Percentiles rank a stretch among this genome's conserved stretches.
Evolutionary conservation across 2,797 vertebrate genomes (phyloP).

Genomic region (Malacoctenus gilli): DNA sequence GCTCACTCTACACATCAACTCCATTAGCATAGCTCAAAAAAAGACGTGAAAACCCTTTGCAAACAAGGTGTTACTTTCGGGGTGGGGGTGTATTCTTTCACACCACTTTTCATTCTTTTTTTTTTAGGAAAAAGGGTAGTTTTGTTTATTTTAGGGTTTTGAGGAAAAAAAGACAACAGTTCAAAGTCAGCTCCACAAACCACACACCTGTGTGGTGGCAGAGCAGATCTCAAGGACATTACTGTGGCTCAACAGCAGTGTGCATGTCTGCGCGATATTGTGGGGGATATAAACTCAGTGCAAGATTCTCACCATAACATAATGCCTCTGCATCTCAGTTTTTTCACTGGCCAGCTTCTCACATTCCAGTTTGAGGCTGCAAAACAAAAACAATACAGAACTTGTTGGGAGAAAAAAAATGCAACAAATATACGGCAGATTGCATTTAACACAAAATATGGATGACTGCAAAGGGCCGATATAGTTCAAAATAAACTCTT

Average conservation of each 20-base stretch:
- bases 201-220: constrained; percentile 9
- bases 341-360: constrained; percentile 98
- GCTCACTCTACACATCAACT: constrained; percentile 14
- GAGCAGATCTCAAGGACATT: constrained; percentile 24
- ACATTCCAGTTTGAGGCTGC: constrained; percentile 96
- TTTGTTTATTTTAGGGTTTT: neutral
- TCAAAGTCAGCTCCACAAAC: constrained; percentile 7
- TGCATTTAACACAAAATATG: neutral
- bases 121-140: neutral
- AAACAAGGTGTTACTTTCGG: constrained; percentile 7
- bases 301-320: constrained; percentile 90
- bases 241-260: neutral
- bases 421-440: neutral
- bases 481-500: no score
- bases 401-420: constrained; percentile 1
- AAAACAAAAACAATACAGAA: constrained; percentile 52
- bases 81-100: neutral
- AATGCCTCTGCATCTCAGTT: constrained; percentile 98
- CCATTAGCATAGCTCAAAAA: constrained; percentile 2
- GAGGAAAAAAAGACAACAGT: constrained; percentile 5
- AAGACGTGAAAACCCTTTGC: constrained; percentile 1
- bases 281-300: neutral
- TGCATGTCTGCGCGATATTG: constrained; percentile 19
- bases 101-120: neutral
- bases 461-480: no score